Base-by-base conservation (phyloP, 1,140 invertebrate species). In the Zaprionus tsacasi region DNA sequence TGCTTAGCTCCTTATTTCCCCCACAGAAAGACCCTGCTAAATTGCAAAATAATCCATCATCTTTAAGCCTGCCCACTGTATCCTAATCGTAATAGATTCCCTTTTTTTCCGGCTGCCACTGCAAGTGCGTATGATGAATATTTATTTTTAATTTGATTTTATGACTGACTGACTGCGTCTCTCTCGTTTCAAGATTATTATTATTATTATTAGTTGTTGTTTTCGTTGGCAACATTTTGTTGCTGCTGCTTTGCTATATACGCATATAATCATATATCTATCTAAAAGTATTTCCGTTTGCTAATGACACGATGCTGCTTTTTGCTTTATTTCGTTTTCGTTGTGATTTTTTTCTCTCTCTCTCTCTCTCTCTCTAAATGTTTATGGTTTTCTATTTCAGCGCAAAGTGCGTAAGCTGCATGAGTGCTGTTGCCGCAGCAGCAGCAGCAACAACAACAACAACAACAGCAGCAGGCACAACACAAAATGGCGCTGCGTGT, bases 371-470 rank as follows among this genome's bases (percentile, higher is more conserved):
- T 21, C 21, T 30, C 45, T 82, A 30, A 45, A 68, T 76, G 66
- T 81, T 70, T 75, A 50, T 64, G 60, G 45, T 80, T 82, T 88
- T 88, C 60, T 27, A 81, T 80, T 88, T 75, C 65, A 64, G 68
- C 61, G 71, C 50, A 82, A 78, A 85, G 78, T 87, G 83, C 83
- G 83, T 87, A 88, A 88, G 83, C 83, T 87, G 82, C 82, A 87
- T 50, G 72, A 72, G 48, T 50, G 50, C 15, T 54, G n/a, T 17
- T 64, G 61, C 61, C 67, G 36, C 17, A 70, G 45, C 21, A 30
- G 17, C 54, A 57, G 15, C 21, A 54, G 50, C 33, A 54, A 48
- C 55, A 60, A 7, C 36, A 52, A n/a, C 30, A 69, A 15, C n/a
- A 40, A 55, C 30, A 71, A 70, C 48, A 54, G 15, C 33, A 48